Evolutionary conservation across 2,113 vertebrate species (phyloP).

Genomic region (Campylomormyrus numenius): DNA sequence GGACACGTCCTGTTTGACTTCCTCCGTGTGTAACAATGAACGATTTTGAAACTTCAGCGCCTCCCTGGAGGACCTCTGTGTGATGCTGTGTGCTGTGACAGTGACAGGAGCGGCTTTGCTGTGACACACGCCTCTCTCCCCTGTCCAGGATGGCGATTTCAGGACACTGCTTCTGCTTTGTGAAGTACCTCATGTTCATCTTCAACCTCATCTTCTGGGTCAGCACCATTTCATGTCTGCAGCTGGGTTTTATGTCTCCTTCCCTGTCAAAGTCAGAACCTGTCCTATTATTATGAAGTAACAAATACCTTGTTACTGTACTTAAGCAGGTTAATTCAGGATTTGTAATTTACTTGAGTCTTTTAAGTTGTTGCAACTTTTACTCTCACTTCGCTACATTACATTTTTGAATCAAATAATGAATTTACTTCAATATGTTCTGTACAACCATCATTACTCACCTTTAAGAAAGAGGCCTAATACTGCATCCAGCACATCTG

Average conservation of each 20-base stretch:
- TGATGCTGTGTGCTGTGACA: not conserved
- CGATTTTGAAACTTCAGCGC: not conserved
- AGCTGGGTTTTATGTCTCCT: not conserved
- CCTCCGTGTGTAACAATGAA: slow-evolving; percentile 38
- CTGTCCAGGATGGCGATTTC: slow-evolving; percentile 48
- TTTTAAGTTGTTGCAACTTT: not conserved
- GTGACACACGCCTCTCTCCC: not conserved
- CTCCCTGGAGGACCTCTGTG: not conserved
- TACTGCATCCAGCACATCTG: not conserved
- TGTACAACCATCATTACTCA: not conserved
- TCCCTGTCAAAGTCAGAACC: not conserved
- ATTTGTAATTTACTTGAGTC: not conserved
- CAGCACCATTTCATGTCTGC: slow-evolving; percentile 40
- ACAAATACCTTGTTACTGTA: not conserved
- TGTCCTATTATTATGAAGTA: not conserved
- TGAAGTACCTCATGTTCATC: slow-evolving; percentile 74
- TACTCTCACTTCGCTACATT: not conserved
- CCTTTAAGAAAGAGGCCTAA: not conserved
- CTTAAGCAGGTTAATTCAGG: not conserved
- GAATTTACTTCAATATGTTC: not conserved
- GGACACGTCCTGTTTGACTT: slow-evolving; percentile 61
- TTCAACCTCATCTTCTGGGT: slow-evolving; percentile 83
- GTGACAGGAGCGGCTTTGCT: not conserved
- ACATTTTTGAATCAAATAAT: not conserved
- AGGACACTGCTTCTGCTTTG: slow-evolving; percentile 61